phyloP scores from a whole-genome alignment of 1,140 invertebrate genomes.

The Drosophila pruinosa region DNA sequence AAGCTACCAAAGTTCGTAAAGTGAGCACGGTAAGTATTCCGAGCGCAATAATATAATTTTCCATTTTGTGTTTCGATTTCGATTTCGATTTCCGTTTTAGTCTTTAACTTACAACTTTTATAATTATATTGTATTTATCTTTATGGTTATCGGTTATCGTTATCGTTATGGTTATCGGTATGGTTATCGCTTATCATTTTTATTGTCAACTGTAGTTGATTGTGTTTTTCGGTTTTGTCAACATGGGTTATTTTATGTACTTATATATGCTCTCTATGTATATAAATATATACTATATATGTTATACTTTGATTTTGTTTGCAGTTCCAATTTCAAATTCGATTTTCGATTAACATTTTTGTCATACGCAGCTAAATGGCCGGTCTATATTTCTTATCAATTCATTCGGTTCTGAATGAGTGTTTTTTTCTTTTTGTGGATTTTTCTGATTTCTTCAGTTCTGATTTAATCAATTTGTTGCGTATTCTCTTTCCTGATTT shows the following conservation, averaged over 20 bases:
- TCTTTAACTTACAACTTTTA: conserved; percentile 3
- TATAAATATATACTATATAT: conserved; percentile 26
- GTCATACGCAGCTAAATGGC: conserved; percentile 33
- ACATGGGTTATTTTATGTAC: conserved; percentile 1
- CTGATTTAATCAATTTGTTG: not conserved
- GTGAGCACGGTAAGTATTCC: conserved; percentile 93
- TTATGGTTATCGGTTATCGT: conserved; percentile 19
- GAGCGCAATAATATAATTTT: conserved; percentile 72
- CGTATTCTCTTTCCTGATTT: not conserved
- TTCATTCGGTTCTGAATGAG: conserved; percentile 17
- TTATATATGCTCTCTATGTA: not conserved
- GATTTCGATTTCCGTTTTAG: conserved; percentile 45
- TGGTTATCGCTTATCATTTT: not conserved
- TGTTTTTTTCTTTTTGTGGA: not conserved
- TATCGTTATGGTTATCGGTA: conserved; percentile 23
- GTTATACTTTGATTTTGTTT: not conserved
- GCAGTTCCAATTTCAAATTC: conserved; percentile 13
- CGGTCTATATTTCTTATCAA: conserved; percentile 1
- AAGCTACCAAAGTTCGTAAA: conserved; percentile 90
- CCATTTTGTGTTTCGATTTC: conserved; percentile 24
- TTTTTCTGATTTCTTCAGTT: not conserved
- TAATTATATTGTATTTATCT: conserved; percentile 4
- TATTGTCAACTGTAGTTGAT: conserved; percentile 3
- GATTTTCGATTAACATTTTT: conserved; percentile 17
- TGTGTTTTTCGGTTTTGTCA: conserved; percentile 22